A percentile compares a stretch with the other conserved stretches of the same genome.
Conservation (phyloP, 2,113 vertebrate species). For the Saimiri boliviensis region DNA sequence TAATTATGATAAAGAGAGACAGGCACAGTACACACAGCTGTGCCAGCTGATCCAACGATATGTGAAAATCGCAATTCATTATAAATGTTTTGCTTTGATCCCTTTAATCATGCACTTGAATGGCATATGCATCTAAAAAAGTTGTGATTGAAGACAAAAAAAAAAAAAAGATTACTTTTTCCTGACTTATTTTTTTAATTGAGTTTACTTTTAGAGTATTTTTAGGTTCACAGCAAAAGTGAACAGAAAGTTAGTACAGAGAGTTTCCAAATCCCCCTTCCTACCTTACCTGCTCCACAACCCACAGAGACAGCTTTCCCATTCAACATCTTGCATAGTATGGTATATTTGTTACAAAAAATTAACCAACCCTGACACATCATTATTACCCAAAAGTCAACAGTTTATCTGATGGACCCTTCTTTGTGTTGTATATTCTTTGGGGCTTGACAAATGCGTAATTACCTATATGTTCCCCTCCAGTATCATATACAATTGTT, state of each 20-base stretch:
- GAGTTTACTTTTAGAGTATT: not conserved
- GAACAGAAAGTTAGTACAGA: not conserved
- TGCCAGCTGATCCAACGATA: not conserved
- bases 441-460: not conserved
- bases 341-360: not conserved
- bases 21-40: not conserved
- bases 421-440: not conserved
- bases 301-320: not conserved
- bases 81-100: not conserved
- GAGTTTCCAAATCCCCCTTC: not conserved
- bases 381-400: not conserved
- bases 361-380: not conserved
- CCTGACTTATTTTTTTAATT: not conserved
- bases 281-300: not conserved
- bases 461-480: not conserved
- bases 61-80: not conserved
- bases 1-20: not conserved
- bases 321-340: not conserved
- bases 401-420: not conserved
- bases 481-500: not conserved
- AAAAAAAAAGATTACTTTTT: not conserved
- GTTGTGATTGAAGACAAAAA: not conserved
- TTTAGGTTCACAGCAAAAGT: not conserved
- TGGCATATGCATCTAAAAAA: too few relatives aligned
- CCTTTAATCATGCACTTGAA: not conserved